Evolutionary conservation across 2,113 vertebrate species (phyloP), one percentile per base, ranked within the genome.

Genomic region (Enhydra lutris): DNA sequence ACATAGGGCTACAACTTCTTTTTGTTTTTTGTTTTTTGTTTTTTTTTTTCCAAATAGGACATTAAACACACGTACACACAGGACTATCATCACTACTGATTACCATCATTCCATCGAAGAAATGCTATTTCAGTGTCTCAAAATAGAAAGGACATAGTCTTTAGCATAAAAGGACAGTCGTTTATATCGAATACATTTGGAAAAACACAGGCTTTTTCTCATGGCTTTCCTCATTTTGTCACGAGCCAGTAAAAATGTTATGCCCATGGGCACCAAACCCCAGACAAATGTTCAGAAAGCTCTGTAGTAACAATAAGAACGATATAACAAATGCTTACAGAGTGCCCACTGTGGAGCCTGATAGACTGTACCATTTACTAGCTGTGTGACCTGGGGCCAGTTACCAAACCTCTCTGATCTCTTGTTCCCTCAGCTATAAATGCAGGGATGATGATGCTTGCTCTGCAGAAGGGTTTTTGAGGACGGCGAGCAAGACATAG

Each of bases 81-180:
- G 34, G 67, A 69, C 34, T 69, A 69, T 69, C 34, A 63, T 17
- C n/a, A 61, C 26, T 52, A n/a, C 59, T 82, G 87, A 96, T 65
- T 76, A 93, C 45, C 81, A 88, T 76, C 7, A 2, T 95, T 94
- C 91, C 78, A 91, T 76, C 82, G 94, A 92, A 90, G 85, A 94
- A 92, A 88, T 76, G 91, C 45, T 94, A 94, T 94, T 94, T 97
- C 52, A 69, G 57, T 81, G 73, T 91, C 89, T 67, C 78, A 79
- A 87, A 97, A 97, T 94, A 96, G 81, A 95, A 89, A 92, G 87
- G 79, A 73, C 89, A 88, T 36, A 78, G 93, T 92, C 67, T 97
- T 96, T 85, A 95, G 73, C 88, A 94, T 63, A 86, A 96, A 96
- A 96, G 59, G 83, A 82, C 71, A 96, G 76, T 80, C 76, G 81